Conservation (phyloP, 2,113 vertebrate genomes). For the Machaerirhynchus nigripectus region DNA sequence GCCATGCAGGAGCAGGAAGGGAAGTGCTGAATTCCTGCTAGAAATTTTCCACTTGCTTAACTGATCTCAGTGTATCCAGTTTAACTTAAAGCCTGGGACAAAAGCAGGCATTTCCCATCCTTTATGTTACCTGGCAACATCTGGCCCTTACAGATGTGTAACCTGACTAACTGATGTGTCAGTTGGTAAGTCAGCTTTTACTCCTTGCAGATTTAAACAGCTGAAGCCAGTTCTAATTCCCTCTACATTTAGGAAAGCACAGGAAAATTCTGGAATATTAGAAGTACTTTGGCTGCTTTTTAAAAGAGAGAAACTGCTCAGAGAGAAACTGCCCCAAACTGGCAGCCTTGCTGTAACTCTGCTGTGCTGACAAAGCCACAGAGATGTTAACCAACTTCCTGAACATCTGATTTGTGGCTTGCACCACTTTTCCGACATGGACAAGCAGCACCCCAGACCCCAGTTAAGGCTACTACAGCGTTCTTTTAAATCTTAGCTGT, state of each 20-base stretch:
- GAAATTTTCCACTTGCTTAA: neutral
- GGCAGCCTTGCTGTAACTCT: neutral
- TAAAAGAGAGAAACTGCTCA: neutral
- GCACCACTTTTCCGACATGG: accelerated
- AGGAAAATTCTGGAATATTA: neutral
- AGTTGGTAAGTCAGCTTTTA: neutral
- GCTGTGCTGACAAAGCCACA: neutral
- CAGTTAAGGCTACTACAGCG: neutral
- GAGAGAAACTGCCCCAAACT: neutral
- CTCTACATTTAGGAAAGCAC: neutral
- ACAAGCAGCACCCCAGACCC: neutral
- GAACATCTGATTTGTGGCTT: slow-evolving; percentile 36
- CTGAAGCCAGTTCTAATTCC: neutral
- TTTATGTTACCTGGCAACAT: neutral
- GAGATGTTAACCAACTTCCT: slow-evolving; percentile 6
- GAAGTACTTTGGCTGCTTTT: neutral
- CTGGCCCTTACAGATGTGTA: neutral
- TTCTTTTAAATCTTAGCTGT: neutral
- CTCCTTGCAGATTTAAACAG: neutral
- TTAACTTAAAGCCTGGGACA: neutral
- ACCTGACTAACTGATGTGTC: accelerated
- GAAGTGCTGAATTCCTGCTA: neutral
- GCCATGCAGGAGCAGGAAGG: neutral
- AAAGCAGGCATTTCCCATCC: neutral
- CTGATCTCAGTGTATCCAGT: neutral